phyloP scores from a whole-genome alignment of 2,797 vertebrate species.

The Peromyscus melanophrys region DNA sequence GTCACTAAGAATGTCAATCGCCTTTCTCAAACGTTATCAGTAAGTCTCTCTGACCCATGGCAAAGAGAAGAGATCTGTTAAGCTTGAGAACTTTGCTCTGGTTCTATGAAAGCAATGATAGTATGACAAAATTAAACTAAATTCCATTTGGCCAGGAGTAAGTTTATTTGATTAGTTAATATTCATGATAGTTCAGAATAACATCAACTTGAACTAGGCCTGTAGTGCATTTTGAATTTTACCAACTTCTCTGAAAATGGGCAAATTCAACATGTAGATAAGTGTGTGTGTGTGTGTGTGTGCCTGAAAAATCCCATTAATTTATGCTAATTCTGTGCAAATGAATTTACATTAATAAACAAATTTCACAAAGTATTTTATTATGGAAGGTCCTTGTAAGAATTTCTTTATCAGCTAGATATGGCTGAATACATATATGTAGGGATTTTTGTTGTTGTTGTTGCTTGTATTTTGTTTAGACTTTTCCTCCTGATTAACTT shows the following conservation, averaged over 20 bases:
- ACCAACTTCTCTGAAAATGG: neutral
- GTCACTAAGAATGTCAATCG: slow-evolving; percentile 9
- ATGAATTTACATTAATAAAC: neutral
- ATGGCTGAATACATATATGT: neutral
- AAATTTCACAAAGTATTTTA: neutral
- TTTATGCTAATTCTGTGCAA: slow-evolving; percentile 20
- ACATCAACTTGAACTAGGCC: neutral
- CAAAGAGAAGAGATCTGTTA: slow-evolving; percentile 36
- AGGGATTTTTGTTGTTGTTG: neutral
- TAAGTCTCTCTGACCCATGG: slow-evolving; percentile 10
- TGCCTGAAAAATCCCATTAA: slow-evolving; percentile 40
- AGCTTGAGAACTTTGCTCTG: slow-evolving; percentile 15
- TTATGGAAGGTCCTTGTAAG: neutral
- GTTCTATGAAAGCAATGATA: neutral
- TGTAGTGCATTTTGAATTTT: slow-evolving; percentile 28
- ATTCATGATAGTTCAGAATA: neutral
- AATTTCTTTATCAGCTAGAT: slow-evolving; percentile 18
- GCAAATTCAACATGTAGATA: neutral
- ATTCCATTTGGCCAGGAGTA: neutral
- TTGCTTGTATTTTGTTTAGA: neutral
- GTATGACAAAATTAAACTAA: neutral
- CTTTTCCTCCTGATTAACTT: neutral
- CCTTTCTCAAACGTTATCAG: neutral
- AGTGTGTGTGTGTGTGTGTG: neutral
- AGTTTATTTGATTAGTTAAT: slow-evolving; percentile 48